Percentiles rank a stretch among this genome's conserved stretches.
Conservation (phyloP, 2,113 vertebrate species). For the Marmota monax region DNA sequence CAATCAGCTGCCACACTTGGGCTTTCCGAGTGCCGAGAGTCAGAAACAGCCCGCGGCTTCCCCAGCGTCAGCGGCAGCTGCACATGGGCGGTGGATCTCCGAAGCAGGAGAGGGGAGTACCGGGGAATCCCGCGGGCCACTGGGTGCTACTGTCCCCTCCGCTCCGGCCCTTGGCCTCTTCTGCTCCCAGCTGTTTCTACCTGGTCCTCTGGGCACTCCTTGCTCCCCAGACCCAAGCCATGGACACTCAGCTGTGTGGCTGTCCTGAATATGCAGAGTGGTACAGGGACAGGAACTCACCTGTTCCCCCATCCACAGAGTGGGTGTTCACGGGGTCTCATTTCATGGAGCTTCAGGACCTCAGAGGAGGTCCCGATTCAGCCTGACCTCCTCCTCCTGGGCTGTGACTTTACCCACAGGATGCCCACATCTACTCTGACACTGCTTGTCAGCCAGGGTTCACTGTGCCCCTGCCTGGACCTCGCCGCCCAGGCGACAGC, state of each 20-base stretch:
- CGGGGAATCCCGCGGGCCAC: not conserved
- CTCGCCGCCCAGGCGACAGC: not conserved
- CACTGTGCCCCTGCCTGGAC: not conserved
- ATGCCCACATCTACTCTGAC: too few species aligned
- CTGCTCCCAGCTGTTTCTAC: not conserved
- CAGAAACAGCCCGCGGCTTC: conserved; percentile 28
- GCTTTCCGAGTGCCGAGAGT: not conserved
- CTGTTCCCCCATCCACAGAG: accelerated
- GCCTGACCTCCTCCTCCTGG: not conserved
- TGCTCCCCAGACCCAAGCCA: not conserved
- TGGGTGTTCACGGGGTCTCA: not conserved
- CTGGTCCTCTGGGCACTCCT: not conserved
- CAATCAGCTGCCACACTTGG: not conserved
- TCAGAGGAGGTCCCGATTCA: accelerated
- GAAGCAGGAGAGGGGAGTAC: not conserved
- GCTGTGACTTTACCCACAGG: not conserved
- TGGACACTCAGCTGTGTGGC: too few species aligned
- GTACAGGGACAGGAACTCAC: accelerated
- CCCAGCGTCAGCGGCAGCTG: not conserved
- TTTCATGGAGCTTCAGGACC: not conserved
- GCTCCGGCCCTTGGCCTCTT: not conserved
- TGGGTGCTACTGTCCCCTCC: not conserved
- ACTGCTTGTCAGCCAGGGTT: too few species aligned
- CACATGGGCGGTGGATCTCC: not conserved
- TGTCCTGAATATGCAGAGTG: accelerated